A percentile compares a stretch with the other conserved stretches of the same genome.
Evolutionary conservation across 2,797 vertebrate genomes (phyloP).

Genomic region (Sternarchorhynchus goeldii): DNA sequence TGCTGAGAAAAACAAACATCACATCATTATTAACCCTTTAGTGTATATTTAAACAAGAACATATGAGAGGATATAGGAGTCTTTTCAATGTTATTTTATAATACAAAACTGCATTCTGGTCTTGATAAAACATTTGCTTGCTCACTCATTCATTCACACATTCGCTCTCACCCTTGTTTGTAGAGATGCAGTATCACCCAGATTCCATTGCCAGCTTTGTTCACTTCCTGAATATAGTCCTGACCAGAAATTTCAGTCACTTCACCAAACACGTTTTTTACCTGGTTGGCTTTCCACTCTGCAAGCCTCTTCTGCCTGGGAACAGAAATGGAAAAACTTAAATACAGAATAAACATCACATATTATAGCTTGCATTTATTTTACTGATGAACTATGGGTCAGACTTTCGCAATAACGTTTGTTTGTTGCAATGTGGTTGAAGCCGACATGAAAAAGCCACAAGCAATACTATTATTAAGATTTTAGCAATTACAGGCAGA

Average conservation of each 20-base stretch:
- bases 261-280: conserved; percentile 90
- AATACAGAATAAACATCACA: background rate
- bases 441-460: too few relatives aligned
- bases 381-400: too few relatives aligned
- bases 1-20: conserved; percentile 71
- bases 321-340: background rate
- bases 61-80: too few relatives aligned
- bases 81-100: too few relatives aligned
- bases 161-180: conserved; percentile 89
- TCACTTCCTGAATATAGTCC: conserved; percentile 94
- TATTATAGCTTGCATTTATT: too few relatives aligned
- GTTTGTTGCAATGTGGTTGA: too few relatives aligned
- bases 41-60: too few relatives aligned
- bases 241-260: conserved; percentile 90
- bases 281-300: conserved; percentile 88
- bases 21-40: background rate
- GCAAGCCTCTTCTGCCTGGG: conserved; percentile 88
- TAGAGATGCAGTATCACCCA: conserved; percentile 97
- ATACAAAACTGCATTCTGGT: background rate
- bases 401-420: too few relatives aligned
- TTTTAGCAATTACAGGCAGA: background rate
- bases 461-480: background rate
- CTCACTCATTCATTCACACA: background rate
- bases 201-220: conserved; percentile 85
- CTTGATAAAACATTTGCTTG: background rate